phyloP scores from a whole-genome alignment of 2,113 vertebrate genomes.

The Serilophus lunatus region DNA sequence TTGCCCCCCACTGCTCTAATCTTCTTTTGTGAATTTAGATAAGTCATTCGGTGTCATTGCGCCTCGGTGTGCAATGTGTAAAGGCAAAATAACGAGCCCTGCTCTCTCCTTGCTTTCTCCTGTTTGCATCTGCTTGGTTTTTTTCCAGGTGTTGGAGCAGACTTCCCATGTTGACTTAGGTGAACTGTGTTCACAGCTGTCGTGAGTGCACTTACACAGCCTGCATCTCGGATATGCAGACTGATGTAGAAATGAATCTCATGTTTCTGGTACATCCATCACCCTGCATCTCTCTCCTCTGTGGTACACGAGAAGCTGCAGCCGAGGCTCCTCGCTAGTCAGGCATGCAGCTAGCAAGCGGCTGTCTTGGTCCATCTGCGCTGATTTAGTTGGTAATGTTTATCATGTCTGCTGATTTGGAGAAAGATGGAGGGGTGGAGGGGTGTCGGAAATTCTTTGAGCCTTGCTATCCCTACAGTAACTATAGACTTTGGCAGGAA shows the following conservation, averaged over 20 bases:
- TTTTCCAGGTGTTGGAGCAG: not conserved
- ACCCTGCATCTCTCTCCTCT: not conserved
- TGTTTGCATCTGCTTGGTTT: not conserved
- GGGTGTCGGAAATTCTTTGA: not conserved
- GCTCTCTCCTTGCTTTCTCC: not conserved
- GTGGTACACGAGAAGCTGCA: not conserved
- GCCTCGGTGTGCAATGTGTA: not conserved
- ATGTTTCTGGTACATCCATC: not conserved
- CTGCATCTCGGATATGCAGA: fast-evolving
- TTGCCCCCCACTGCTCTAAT: not conserved
- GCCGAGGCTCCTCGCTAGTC: not conserved
- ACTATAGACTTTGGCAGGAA: constrained; percentile 53
- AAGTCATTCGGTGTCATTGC: not conserved
- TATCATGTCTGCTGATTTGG: not conserved
- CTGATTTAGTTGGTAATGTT: not conserved
- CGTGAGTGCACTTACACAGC: fast-evolving
- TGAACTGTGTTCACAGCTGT: not conserved
- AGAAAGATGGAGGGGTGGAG: not conserved
- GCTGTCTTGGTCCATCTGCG: not conserved
- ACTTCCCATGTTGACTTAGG: not conserved
- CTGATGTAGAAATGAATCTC: fast-evolving
- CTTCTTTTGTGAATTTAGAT: not conserved
- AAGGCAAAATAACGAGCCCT: not conserved
- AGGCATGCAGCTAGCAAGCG: fast-evolving
- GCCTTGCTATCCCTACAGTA: constrained; percentile 21